Conservation (phyloP, 2,797 vertebrate genomes). For the Melanotaenia trifasciata region DNA sequence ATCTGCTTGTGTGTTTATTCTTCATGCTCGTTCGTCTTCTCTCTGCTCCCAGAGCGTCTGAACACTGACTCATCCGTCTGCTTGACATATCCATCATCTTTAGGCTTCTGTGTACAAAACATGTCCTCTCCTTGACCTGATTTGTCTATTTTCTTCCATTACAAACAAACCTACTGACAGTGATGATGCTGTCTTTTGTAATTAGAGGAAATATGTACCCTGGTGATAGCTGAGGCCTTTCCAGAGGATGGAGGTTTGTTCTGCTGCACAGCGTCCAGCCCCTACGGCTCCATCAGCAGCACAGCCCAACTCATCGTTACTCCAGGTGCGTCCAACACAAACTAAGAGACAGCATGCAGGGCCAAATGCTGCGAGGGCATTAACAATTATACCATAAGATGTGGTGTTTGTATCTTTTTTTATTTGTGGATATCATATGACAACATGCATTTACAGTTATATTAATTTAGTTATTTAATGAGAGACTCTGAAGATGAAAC, state of each 20-base stretch:
- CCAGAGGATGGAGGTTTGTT: slow-evolving; percentile 95
- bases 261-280: slow-evolving; percentile 90
- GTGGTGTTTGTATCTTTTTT: no score
- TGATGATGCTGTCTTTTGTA: background rate
- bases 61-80: slow-evolving; percentile 59
- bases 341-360: background rate
- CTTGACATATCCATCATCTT: slow-evolving; percentile 30
- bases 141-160: slow-evolving; percentile 17
- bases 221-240: slow-evolving; percentile 96
- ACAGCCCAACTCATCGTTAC: slow-evolving; percentile 87
- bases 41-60: slow-evolving; percentile 39
- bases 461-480: no score
- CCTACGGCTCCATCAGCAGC: slow-evolving; percentile 87
- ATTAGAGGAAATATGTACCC: slow-evolving; percentile 96
- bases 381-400: no score
- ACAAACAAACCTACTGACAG: background rate
- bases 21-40: slow-evolving; percentile 34
- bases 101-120: slow-evolving; percentile 11
- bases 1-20: slow-evolving; percentile 50
- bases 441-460: no score
- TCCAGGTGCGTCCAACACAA: slow-evolving; percentile 71
- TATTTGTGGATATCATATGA: no score
- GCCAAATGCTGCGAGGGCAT: no score
- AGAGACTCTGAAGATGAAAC: no score
- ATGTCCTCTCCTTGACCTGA: slow-evolving; percentile 15